Base-by-base conservation (phyloP, 1,140 invertebrate genomes). In the Parapsyche elsis region DNA sequence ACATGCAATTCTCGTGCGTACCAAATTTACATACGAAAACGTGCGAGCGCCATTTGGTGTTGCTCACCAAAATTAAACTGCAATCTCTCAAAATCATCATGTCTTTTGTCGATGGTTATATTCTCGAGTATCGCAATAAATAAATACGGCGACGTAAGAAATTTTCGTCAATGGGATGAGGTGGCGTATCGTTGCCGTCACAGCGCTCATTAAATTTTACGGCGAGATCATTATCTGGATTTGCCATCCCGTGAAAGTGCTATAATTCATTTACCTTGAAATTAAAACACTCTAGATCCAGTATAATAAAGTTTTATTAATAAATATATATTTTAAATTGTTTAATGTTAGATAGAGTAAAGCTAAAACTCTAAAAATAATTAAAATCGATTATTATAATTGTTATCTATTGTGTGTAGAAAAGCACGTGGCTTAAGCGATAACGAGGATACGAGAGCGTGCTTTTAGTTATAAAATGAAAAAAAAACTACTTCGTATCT, bases 191-290 rank as follows among this genome's bases (percentile, higher is more conserved):
- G 19, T 74, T 10, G 38, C 71, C 30, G 38, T 45, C 71, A 45
- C 45, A 19, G 10, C 38, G 26, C 71, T 74, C 71, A 74, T 74
- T 74, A 74, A 74, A 74, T 44, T 74, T 74, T 74, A 74, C 71
- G 71, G 46, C 71, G 19, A n/a, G 38, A 44, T 74, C 71, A 74
- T 74, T 74, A 74, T 74, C 71, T 74, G 14, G 14, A 74, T 67
- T 21, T 23, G 5, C 16, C 53, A 57, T 57, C 53, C 19, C 19
- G 14, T 57, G 46, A 9, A 49, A 49, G n/a, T 19, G 24, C n/a
- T 71, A 9, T 44, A 30, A 44, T 44, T 74, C 45, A 38, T 74
- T 74, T 5, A 10, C n/a, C 16, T 12, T 74, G 44, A 46, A 12
- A 74, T 71, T 9, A 23, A 30, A 23, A 71, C 61, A 21, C 1